phyloP scores from a whole-genome alignment of 2,797 vertebrate species.

The Pampus argenteus region DNA sequence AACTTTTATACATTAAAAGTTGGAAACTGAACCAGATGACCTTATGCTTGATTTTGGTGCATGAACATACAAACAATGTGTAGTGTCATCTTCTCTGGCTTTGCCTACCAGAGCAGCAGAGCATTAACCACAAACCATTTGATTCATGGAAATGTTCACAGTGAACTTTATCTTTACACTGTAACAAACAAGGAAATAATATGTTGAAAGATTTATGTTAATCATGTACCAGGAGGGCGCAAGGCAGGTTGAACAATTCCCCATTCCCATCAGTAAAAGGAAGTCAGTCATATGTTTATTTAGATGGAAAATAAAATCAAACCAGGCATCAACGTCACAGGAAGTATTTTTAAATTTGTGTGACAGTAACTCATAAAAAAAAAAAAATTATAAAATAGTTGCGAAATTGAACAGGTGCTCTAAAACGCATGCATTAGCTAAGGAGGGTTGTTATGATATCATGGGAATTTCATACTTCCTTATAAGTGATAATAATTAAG shows the following conservation, averaged over 20 bases:
- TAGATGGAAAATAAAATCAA: conserved; percentile 20
- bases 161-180: background rate
- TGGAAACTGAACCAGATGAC: too few species aligned
- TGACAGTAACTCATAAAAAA: background rate
- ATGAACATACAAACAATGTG: too few species aligned
- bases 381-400: background rate
- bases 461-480: background rate
- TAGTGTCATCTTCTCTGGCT: too few species aligned
- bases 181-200: background rate
- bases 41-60: too few species aligned
- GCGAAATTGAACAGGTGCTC: background rate
- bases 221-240: conserved; percentile 9
- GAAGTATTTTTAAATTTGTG: background rate
- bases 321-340: background rate
- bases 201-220: conserved; percentile 11
- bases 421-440: background rate
- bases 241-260: background rate
- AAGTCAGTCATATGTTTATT: background rate
- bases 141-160: too few species aligned
- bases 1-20: too few species aligned
- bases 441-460: background rate
- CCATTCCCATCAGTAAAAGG: background rate
- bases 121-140: background rate
- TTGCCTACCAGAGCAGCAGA: too few species aligned
- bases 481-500: background rate